Evolutionary conservation across 2,888 invertebrate species (phyloP).

Genomic region (Hecatera dysodea): DNA sequence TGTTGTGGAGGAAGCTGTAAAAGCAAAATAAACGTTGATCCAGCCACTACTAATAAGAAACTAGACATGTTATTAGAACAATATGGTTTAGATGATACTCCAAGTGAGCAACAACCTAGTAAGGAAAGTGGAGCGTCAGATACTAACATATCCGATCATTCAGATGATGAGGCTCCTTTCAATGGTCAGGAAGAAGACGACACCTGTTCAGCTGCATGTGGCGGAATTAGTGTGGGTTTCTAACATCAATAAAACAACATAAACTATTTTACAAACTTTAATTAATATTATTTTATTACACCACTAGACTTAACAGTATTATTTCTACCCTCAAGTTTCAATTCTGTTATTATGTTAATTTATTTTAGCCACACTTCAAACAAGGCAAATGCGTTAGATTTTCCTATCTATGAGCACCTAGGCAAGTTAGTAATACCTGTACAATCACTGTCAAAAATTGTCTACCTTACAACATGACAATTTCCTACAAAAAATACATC

Average conservation of each 20-base stretch:
- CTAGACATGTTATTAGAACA: slow-evolving; percentile 76
- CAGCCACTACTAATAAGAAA: slow-evolving; percentile 71
- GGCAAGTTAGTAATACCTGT: slow-evolving; percentile 28
- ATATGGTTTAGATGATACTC: slow-evolving; percentile 74
- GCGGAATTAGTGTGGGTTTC: slow-evolving; percentile 68
- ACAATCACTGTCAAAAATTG: slow-evolving; percentile 17
- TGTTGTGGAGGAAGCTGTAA: slow-evolving; percentile 73
- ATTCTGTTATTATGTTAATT: slow-evolving; percentile 40
- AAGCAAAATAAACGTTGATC: slow-evolving; percentile 61
- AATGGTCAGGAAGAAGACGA: slow-evolving; percentile 76
- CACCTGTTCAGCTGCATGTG: slow-evolving; percentile 81
- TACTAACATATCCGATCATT: slow-evolving; percentile 58
- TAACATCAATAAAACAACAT: slow-evolving; percentile 55
- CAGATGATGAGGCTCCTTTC: slow-evolving; percentile 71
- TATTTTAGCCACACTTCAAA: slow-evolving; percentile 23
- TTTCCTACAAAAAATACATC: slow-evolving; percentile 38
- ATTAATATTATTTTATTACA: slow-evolving; percentile 62
- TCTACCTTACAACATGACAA: slow-evolving; percentile 21
- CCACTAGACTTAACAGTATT: slow-evolving; percentile 60
- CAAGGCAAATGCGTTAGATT: slow-evolving; percentile 17
- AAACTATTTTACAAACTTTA: slow-evolving; percentile 51
- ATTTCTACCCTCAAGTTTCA: slow-evolving; percentile 31
- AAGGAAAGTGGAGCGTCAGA: slow-evolving; percentile 47
- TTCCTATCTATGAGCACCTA: slow-evolving; percentile 12
- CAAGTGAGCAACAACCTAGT: slow-evolving; percentile 34